Conservation (phyloP, 2,113 vertebrate genomes). For the Notechis scutatus region DNA sequence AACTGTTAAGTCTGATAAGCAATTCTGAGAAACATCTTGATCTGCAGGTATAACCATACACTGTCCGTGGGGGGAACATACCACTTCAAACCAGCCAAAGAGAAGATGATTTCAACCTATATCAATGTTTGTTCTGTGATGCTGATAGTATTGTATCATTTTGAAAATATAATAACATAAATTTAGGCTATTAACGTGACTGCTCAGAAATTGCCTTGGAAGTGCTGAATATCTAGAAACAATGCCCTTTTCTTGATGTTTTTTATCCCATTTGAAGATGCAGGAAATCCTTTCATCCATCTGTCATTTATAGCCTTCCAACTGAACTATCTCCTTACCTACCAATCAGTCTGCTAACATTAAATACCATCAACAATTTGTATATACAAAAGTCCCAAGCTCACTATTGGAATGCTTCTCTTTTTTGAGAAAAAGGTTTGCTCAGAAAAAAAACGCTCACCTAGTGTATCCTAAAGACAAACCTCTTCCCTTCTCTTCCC, state of each 20-base stretch:
- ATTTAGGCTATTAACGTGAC: background rate
- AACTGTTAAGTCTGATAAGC: background rate
- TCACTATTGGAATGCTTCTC: background rate
- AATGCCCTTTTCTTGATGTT: background rate
- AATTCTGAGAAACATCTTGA: background rate
- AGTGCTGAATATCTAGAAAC: background rate
- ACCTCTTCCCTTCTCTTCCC: too few species aligned
- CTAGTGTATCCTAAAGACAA: background rate
- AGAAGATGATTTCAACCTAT: conserved; percentile 44
- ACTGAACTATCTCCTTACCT: background rate
- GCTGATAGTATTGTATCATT: background rate
- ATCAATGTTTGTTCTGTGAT: conserved; percentile 1
- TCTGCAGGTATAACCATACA: background rate
- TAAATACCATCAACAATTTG: background rate
- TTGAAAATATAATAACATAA: background rate
- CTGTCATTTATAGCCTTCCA: background rate
- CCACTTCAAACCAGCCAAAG: background rate
- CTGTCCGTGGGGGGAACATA: background rate
- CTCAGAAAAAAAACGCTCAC: background rate
- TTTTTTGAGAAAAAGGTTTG: background rate
- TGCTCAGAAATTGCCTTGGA: background rate
- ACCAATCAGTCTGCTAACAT: background rate
- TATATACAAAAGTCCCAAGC: background rate
- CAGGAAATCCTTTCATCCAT: background rate
- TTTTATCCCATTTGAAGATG: background rate